These are phyloP conservation scores for Vanessa cardui DNA, from an alignment of 2,888 invertebrate species.

Conservation along the genomic window DNA sequence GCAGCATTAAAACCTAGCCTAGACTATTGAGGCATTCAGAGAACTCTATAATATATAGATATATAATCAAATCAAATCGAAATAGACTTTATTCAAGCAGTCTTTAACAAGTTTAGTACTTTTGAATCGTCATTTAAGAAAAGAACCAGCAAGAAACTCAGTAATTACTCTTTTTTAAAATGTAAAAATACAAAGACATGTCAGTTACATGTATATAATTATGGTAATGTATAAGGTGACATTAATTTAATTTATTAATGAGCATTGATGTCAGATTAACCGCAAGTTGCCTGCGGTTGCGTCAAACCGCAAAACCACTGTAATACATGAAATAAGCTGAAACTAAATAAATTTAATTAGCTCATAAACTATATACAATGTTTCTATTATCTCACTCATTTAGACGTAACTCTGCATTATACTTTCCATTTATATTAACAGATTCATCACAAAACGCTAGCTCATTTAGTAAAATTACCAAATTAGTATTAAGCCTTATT, in stretches of 20 bases:
- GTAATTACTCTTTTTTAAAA: too few species aligned
- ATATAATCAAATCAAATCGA: too few species aligned
- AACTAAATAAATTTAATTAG: slow-evolving; percentile 6
- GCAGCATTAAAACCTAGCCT: too few species aligned
- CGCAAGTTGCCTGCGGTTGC: slow-evolving; percentile 25
- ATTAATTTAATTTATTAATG: slow-evolving; percentile 2
- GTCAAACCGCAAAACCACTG: slow-evolving; percentile 25
- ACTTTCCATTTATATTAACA: neutral
- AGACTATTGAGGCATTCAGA: too few species aligned
- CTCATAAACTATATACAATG: neutral
- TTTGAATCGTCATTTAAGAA: too few species aligned
- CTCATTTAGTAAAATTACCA: neutral
- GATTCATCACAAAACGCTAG: neutral
- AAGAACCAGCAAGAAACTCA: too few species aligned
- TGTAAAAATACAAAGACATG: too few species aligned
- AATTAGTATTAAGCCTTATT: too few species aligned
- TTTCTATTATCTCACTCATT: neutral
- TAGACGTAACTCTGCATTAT: neutral
- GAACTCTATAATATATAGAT: too few species aligned
- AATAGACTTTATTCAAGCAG: too few species aligned
- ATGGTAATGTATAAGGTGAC: neutral
- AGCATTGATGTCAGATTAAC: slow-evolving; percentile 28
- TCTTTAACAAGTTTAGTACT: too few species aligned
- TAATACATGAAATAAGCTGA: slow-evolving; percentile 26
- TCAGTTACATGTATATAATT: too few species aligned